These are phyloP conservation scores for Philotrypesis tridentata DNA, from an alignment of 1,140 invertebrate genomes.

Conservation along the genomic window DNA sequence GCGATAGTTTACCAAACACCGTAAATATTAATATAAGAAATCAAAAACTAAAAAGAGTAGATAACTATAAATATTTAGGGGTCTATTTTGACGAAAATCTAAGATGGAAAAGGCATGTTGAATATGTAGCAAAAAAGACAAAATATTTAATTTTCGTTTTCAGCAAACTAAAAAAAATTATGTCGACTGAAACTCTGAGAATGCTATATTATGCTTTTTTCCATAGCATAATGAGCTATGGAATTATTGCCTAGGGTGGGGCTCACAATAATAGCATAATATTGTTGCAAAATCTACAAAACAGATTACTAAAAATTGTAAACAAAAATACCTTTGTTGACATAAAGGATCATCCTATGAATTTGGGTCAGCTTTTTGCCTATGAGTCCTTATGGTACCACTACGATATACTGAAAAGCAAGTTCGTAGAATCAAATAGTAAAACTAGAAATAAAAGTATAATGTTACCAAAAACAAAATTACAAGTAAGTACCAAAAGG, in stretches of 20 bases:
- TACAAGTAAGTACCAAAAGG: too few relatives aligned
- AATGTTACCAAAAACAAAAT: too few relatives aligned
- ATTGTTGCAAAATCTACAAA: neutral
- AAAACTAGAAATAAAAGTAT: too few relatives aligned
- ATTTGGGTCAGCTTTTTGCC: too few relatives aligned
- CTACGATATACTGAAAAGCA: too few relatives aligned
- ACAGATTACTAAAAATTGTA: neutral
- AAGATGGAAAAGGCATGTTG: neutral
- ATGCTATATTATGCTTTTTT: neutral
- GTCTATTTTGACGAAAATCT: neutral
- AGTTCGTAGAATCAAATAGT: too few relatives aligned
- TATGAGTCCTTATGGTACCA: too few relatives aligned
- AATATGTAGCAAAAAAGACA: neutral
- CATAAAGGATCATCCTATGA: too few relatives aligned
- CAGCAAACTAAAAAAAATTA: neutral
- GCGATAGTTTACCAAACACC: too few relatives aligned
- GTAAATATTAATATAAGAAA: constrained; percentile 8
- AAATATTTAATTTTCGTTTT: neutral
- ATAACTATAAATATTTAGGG: neutral
- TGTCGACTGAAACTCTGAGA: neutral
- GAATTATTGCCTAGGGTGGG: neutral
- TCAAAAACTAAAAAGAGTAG: neutral
- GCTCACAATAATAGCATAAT: neutral
- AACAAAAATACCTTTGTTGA: neutral
- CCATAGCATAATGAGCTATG: neutral